Evolutionary conservation across 2,888 invertebrate species (phyloP), one percentile per base, ranked within the genome.

Genomic region (Cheilosia impressa): DNA sequence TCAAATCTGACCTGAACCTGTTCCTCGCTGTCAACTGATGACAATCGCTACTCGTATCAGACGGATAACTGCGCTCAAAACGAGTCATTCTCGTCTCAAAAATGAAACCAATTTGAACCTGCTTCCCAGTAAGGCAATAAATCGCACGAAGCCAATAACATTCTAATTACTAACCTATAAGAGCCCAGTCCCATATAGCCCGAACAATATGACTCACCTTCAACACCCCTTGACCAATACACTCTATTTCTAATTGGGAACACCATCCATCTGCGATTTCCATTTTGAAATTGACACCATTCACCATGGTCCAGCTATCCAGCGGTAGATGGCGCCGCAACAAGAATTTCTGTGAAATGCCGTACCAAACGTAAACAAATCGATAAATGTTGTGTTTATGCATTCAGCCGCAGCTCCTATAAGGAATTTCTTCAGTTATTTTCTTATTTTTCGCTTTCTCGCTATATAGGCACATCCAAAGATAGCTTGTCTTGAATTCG

Each of bases 321-420:
- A 13, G 5, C 52, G 58, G 2, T 55, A 85, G 85, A 81, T 81
- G 85, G 72, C 85, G 81, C 81, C 43, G 27, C n/a, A 24, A 15
- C n/a, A 24, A 43, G 7, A 45, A 34, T 43, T 45, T 31, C 66
- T 68, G 45, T 24, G 62, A 50, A 76, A 71, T 22, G 9, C 47
- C 9, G 19, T 31, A 4, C 38, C 13, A 3, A 38, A 38, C 13
- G 19, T 53, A 50, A 63, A 17, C 24, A 34, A 31, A 60, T 24
- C 43, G 24, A 17, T 60, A 55, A 22, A 22, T 5, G 38, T 4
- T 38, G 10, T 38, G 68, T n/a, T 43, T 66, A 41, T n/a, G n/a
- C 58, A 31, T 31, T 63, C 43, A 43, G 4, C 31, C 50, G 7
- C 4, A 27, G 10, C 53, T 50, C 22, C 24, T 5, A 27, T 13